Base-by-base conservation (phyloP, 2,888 invertebrate genomes). In the Acanthococcus lagerstroemiae region DNA sequence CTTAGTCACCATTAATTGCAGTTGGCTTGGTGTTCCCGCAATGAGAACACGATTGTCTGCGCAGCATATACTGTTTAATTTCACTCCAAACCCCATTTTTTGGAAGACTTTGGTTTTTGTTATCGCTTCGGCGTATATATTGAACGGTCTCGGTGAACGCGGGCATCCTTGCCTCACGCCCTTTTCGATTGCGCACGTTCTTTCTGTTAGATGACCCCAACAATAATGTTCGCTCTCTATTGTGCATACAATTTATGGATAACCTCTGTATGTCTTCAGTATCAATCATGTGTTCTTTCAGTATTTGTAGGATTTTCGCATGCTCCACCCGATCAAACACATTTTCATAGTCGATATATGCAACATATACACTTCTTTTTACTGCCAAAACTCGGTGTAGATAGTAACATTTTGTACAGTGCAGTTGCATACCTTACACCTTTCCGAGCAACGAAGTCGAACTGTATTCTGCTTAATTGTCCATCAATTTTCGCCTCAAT, bases 281-380 rank as follows among this genome's bases (percentile, higher is more conserved):
- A 22, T 55, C 45, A n/a, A 55, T 55, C 27, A 21, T 44, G 7
- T 3, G 17, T 9, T 46, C 26, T 55, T 55, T 37, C 26, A 65
- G 25, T 7, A 65, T 55, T 22, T 45, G 4, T 21, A 54, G 26
- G 55, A 65, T 15, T n/a, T 50, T 55, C 25, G 54, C 55, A 45
- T 55, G 65, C 17, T 37, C 25, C 6, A 65, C 26, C 5, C 46
- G 15, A 45, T 65, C 65, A 17, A 65, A 65, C 21, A 46, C 55
- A 15, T 65, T 65, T 44, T 65, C 55, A 37, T 65, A 65, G 52
- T 65, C 65, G 22, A 65, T 54, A 45, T 6, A 4, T 30, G 37
- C 37, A 12, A 30, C 37, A 12, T 30, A 30, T 30, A 30, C 12
- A 30, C 37, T 30, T 30, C 37, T 30, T 30, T 30, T 30, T 12